Conservation (phyloP, 2,888 invertebrate species). For the Drosophila antonietae region DNA sequence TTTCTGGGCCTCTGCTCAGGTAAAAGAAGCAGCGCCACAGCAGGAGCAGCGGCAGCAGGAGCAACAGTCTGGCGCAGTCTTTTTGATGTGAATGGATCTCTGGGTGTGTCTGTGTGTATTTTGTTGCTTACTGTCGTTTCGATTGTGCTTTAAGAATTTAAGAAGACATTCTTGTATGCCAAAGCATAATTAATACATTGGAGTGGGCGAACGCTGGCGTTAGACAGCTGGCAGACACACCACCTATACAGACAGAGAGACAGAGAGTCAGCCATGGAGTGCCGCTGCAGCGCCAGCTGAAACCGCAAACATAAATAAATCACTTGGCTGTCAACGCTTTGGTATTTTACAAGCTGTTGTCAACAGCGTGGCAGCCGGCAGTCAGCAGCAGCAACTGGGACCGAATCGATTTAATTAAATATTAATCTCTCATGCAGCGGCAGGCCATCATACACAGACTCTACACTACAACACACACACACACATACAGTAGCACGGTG, state of each 20-base stretch:
- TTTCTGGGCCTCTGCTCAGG: neutral
- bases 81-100: neutral
- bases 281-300: slow-evolving; percentile 4
- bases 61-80: slow-evolving; percentile 6
- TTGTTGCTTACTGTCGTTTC: neutral
- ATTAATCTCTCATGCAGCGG: slow-evolving; percentile 55
- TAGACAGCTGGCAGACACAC: slow-evolving; percentile 43
- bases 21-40: neutral
- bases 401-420: slow-evolving; percentile 73
- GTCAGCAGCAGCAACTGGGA: slow-evolving; percentile 27
- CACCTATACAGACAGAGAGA: slow-evolving; percentile 7
- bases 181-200: slow-evolving; percentile 58
- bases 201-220: neutral
- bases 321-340: slow-evolving; percentile 65
- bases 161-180: neutral
- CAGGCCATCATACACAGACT: slow-evolving; percentile 10
- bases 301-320: slow-evolving; percentile 70
- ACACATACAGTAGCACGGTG: slow-evolving; percentile 27
- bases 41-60: neutral
- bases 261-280: neutral
- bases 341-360: slow-evolving; percentile 71
- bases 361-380: slow-evolving; percentile 27
- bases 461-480: neutral
- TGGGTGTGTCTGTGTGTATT: neutral
- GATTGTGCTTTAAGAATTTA: slow-evolving; percentile 18